phyloP scores from a whole-genome alignment of 2,797 vertebrate genomes.

The Sebastes matsubarae region DNA sequence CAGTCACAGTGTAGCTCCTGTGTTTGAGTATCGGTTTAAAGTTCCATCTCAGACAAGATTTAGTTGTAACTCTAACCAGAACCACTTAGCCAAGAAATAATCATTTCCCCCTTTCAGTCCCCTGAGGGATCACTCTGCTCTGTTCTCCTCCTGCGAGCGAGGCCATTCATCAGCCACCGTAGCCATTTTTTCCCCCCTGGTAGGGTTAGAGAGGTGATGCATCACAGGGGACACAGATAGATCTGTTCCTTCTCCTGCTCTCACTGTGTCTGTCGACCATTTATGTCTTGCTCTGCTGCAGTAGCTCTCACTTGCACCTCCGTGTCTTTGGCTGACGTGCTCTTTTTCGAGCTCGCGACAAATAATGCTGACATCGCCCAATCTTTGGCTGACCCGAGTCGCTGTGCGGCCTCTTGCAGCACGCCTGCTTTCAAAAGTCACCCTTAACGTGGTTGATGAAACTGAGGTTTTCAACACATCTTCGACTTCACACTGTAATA shows the following conservation, averaged over 20 bases:
- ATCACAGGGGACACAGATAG: conserved; percentile 39
- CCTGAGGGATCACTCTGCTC: conserved; percentile 18
- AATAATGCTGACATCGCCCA: conserved; percentile 31
- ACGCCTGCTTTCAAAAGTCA: not conserved
- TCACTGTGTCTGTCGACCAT: not conserved
- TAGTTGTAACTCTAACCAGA: conserved; percentile 32
- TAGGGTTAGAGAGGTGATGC: conserved; percentile 36
- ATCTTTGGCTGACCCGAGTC: conserved; percentile 38
- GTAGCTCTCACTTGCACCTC: conserved; percentile 11
- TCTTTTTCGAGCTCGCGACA: not conserved
- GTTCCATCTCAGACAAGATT: conserved; percentile 34
- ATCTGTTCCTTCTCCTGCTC: conserved; percentile 28
- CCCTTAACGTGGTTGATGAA: not conserved
- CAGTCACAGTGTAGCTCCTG: not conserved
- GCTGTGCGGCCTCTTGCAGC: not conserved
- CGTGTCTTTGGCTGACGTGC: conserved; percentile 24
- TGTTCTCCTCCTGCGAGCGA: conserved; percentile 10
- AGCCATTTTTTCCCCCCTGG: conserved; percentile 5
- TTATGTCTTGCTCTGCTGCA: conserved; percentile 32
- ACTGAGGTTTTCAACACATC: not conserved
- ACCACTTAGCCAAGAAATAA: conserved; percentile 49
- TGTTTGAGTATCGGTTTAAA: conserved; percentile 22
- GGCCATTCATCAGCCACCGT: conserved; percentile 42
- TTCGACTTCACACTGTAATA: not conserved
- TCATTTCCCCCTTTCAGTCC: conserved; percentile 25